phyloP scores from a whole-genome alignment of 2,888 invertebrate genomes.

The Orchesellides sinensis region DNA sequence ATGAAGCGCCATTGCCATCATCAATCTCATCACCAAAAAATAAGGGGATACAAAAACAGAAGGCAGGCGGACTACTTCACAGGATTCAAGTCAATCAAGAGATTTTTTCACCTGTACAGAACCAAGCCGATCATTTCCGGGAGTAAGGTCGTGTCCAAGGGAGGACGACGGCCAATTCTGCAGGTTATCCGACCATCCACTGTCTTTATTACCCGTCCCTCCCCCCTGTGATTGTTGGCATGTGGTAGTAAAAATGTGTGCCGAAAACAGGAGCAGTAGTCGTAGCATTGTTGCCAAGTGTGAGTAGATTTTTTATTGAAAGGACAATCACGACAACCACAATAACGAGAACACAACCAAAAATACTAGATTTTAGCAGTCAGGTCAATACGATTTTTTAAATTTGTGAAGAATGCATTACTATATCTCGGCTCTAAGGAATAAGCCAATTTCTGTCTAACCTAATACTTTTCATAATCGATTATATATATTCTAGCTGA shows the following conservation, averaged over 20 bases:
- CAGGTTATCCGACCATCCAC: slow-evolving; percentile 85
- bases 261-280: slow-evolving; percentile 20
- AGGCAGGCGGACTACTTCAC: neutral
- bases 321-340: slow-evolving; percentile 23
- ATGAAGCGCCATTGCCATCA: too few species aligned
- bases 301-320: neutral
- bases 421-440: too few species aligned
- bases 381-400: neutral
- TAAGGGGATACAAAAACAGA: neutral
- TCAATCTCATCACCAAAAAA: too few species aligned
- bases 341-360: slow-evolving; percentile 23
- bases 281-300: slow-evolving; percentile 9
- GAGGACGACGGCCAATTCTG: slow-evolving; percentile 77
- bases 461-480: too few species aligned
- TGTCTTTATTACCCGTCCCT: slow-evolving; percentile 81
- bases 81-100: neutral
- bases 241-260: neutral
- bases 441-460: too few species aligned
- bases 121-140: slow-evolving; percentile 94
- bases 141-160: slow-evolving; percentile 86
- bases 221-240: slow-evolving; percentile 74
- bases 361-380: slow-evolving; percentile 9
- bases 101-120: slow-evolving; percentile 89
- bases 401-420: too few species aligned
- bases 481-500: too few species aligned